phyloP scores from a whole-genome alignment of 1,140 invertebrate species.

The Heliconius congener region DNA sequence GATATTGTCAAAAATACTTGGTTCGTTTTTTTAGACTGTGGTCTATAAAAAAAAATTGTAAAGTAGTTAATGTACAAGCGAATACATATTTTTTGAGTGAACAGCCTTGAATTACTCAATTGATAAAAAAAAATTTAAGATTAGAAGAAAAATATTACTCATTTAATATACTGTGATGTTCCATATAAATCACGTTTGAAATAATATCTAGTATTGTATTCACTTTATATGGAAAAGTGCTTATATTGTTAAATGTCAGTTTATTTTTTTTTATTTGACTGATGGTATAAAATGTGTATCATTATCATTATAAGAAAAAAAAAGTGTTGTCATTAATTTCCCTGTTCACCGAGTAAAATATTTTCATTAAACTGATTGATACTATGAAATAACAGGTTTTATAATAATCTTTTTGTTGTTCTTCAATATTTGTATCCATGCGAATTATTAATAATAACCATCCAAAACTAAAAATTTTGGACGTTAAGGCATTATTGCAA shows the following conservation, averaged over 20 bases:
- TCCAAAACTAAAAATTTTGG: conserved; percentile 5
- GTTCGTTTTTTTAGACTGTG: neutral
- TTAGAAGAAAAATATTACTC: too few species aligned
- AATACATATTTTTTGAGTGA: neutral
- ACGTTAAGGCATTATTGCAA: conserved; percentile 16
- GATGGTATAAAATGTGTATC: too few species aligned
- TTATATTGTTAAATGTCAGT: too few species aligned
- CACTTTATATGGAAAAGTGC: too few species aligned
- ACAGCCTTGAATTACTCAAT: neutral
- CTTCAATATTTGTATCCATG: neutral
- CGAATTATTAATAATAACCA: conserved; percentile 1
- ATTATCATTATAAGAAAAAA: too few species aligned
- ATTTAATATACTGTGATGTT: too few species aligned
- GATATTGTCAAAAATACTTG: conserved; percentile 23
- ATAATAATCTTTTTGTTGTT: neutral
- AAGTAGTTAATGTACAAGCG: neutral
- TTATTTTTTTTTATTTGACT: too few species aligned
- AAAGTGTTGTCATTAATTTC: too few species aligned
- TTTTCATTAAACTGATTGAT: neutral
- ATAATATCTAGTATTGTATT: too few species aligned
- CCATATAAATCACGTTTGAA: too few species aligned
- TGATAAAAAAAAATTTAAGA: too few species aligned
- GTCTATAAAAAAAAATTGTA: neutral
- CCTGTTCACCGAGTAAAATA: neutral
- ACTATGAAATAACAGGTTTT: neutral